Evolutionary conservation across 2,797 vertebrate genomes (phyloP), one percentile per base, ranked within the genome.

Genomic region (Adrianichthys oophorus): DNA sequence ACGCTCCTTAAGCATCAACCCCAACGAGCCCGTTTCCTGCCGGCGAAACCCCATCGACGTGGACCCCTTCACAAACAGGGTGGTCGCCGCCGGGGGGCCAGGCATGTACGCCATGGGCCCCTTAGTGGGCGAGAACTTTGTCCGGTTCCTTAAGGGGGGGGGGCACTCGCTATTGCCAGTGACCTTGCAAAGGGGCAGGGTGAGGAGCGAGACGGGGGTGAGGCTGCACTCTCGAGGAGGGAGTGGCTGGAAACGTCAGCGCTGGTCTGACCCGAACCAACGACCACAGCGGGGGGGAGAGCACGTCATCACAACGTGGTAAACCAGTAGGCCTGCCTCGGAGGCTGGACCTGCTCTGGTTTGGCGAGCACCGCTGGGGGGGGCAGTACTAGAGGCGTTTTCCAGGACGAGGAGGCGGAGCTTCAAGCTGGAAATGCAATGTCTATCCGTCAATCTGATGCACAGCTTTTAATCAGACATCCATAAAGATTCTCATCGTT

Each of bases 41-140:
- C 89, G 92, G 15, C 77, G 89, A 48, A 94, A 94, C 81, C 92
- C 93, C 0, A 58, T 94, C 0, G 85, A 92, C 2, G 91, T 91
- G 18, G 84, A 94, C 69, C 91, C 91, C 0, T 93, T 88, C 76
- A 93, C 90, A 0, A 88, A 92, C 59, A 68, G 63, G 70, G 84
- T 87, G 32, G 32, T 77, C 0, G 75, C 64, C 1, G 90, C 90
- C 1, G 82, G 76, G 0, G 87, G 84, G 18, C 83, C 85, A 0
- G 91, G 90, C 29, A 44, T 94, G 67, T 94, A 93, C 45, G 92
- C 91, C 61, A 91, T 94, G 89, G 93, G 92, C 1, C 93, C 93
- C 0, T 53, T 94, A 6, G 91, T 93, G 0, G 93, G 93, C 0
- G 93, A 94, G 78, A 93, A 94, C 86, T 94, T 94, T 64, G 93